Evolutionary conservation across 2,888 invertebrate species (phyloP), one percentile per base, ranked within the genome.

Genomic region (Drosophila acutilabella): DNA sequence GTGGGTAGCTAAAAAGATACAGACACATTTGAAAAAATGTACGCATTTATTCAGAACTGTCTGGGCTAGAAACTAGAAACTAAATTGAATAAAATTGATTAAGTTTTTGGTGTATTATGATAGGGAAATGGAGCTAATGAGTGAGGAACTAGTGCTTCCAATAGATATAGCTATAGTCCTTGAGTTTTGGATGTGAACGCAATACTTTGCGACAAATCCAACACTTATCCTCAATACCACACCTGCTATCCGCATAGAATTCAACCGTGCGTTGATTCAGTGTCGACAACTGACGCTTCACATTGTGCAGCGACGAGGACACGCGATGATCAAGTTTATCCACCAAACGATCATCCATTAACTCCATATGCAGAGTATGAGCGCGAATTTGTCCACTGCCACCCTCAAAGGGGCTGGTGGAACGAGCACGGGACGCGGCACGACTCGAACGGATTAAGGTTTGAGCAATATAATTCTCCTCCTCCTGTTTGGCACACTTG

Each of bases 201-300:
- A 90, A 69, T 13, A 91, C 91, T 68, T 91, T 91, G 78, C 91
- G 91, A 82, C 91, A 91, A 30, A 91, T 88, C 90, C 91, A 91
- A 89, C 91, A 91, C 88, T 91, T 91, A 89, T 91, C 90, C 71
- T 81, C 83, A 78, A 91, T 89, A 75, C 90, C 92, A 73, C 92
- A 92, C 92, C 92, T 92, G 89, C 92, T 91, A 82, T 92, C 92
- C 78, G 91, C 89, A 83, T 92, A 92, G 84, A 92, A 91, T 73
- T 92, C 92, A 18, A 90, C 90, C 36, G 92, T 92, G 71, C 89
- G 91, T 72, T 91, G 90, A 81, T 91, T 92, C 36, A 92, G 80
- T 44, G 91, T 80, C 64, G 91, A 91, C 67, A 92, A 69, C 65
- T 92, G 92, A 59, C 92, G 91, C 75, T 91, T 92, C 45, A 92